Evolutionary conservation across 2,888 invertebrate species (phyloP).

Genomic region (Hoplodrina blanda): DNA sequence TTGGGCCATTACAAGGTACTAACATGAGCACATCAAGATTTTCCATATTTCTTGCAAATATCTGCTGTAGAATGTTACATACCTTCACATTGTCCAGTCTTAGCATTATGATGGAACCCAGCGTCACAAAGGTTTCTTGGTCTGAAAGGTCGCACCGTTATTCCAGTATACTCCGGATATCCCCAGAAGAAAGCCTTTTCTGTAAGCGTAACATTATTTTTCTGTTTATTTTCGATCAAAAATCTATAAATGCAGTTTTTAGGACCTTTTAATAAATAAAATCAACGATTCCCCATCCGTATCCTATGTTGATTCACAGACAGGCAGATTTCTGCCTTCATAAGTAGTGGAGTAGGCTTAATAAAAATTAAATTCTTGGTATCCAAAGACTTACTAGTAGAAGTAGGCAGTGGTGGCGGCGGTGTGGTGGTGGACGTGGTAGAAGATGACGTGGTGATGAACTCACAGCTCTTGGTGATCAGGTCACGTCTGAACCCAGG

Average conservation of each 20-base stretch:
- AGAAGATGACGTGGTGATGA: slow-evolving; percentile 70
- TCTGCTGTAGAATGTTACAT: slow-evolving; percentile 4
- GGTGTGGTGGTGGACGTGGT: slow-evolving; percentile 68
- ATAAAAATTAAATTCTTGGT: no score
- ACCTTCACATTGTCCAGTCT: slow-evolving; percentile 92
- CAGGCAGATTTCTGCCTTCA: no score
- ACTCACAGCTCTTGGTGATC: slow-evolving; percentile 76
- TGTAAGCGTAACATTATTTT: slow-evolving; percentile 19
- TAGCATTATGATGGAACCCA: slow-evolving; percentile 90
- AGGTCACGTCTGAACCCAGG: slow-evolving; percentile 94
- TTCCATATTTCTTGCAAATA: no score
- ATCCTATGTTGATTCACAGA: no score
- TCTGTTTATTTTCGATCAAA: neutral
- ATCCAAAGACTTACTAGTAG: slow-evolving; percentile 61
- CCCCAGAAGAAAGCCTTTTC: slow-evolving; percentile 75
- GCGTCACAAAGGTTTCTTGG: slow-evolving; percentile 88
- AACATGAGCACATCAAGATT: no score
- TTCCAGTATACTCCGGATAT: slow-evolving; percentile 72
- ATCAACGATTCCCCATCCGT: no score
- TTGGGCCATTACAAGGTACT: no score
- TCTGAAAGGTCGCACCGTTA: slow-evolving; percentile 74
- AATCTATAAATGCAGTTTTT: no score
- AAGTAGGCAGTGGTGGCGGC: slow-evolving; percentile 53
- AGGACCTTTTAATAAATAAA: no score
- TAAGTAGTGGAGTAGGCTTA: no score